Percentiles rank a stretch among this genome's conserved stretches.
These are phyloP conservation scores for Watsonalla binaria DNA, from an alignment of 2,888 invertebrate species.

Conservation along the genomic window DNA sequence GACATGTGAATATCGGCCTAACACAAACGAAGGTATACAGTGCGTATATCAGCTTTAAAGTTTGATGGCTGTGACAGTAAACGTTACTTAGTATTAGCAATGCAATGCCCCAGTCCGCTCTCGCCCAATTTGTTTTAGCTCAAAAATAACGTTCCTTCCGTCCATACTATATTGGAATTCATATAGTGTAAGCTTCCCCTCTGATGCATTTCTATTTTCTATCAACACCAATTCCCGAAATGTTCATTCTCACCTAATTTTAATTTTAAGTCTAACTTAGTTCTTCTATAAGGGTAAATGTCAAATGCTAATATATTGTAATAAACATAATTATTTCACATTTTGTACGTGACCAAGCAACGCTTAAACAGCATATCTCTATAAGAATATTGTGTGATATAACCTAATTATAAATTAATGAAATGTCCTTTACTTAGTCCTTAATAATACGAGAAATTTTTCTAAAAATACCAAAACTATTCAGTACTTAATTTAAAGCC, in stretches of 20 bases:
- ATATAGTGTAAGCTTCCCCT: slow-evolving; percentile 59
- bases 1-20: slow-evolving; percentile 23
- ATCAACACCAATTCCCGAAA: slow-evolving; percentile 21
- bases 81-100: slow-evolving; percentile 17
- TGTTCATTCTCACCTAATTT: slow-evolving; percentile 16
- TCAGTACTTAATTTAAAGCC: slow-evolving; percentile 71
- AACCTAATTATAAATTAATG: slow-evolving; percentile 67
- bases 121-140: slow-evolving; percentile 47
- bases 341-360: slow-evolving; percentile 64
- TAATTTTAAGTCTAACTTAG: slow-evolving; percentile 22
- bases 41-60: slow-evolving; percentile 36
- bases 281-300: slow-evolving; percentile 7
- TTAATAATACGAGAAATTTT: slow-evolving; percentile 46
- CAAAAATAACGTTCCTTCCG: slow-evolving; percentile 69
- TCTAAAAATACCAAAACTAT: slow-evolving; percentile 62
- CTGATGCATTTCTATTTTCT: slow-evolving; percentile 49
- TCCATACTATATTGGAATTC: slow-evolving; percentile 62
- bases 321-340: slow-evolving; percentile 39
- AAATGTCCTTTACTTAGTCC: slow-evolving; percentile 64
- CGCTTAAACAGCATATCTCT: slow-evolving; percentile 75
- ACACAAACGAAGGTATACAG: slow-evolving; percentile 28
- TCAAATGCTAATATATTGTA: slow-evolving; percentile 28
- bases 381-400: slow-evolving; percentile 76
- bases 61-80: slow-evolving; percentile 45
- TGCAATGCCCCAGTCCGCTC: slow-evolving; percentile 43